Evolutionary conservation across 2,797 vertebrate genomes (phyloP).

Genomic region (Graptemys geographica): DNA sequence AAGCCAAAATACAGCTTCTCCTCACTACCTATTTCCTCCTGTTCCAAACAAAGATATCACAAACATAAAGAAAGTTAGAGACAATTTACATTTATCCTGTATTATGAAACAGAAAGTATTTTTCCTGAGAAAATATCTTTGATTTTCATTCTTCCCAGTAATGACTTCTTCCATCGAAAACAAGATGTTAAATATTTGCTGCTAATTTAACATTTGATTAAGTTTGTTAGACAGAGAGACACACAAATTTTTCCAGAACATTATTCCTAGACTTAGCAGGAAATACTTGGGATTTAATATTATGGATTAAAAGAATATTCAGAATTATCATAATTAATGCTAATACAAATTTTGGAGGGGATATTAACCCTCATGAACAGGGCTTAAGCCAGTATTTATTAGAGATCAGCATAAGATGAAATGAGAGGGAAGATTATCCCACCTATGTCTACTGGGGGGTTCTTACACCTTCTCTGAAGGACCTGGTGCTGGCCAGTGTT

Average conservation of each 20-base stretch:
- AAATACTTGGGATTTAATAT: neutral
- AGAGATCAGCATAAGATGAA: neutral
- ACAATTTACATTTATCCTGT: neutral
- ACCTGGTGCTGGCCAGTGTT: neutral
- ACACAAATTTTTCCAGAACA: neutral
- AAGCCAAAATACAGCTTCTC: constrained; percentile 95
- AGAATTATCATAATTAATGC: neutral
- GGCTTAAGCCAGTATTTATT: neutral
- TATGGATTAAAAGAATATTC: neutral
- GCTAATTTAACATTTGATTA: neutral
- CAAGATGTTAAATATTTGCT: neutral
- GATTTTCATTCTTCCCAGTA: neutral
- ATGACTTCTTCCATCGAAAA: neutral
- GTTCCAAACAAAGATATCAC: constrained; percentile 70
- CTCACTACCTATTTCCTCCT: constrained; percentile 86
- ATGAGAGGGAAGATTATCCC: neutral
- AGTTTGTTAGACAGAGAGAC: neutral
- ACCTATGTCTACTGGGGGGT: neutral
- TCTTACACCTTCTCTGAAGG: neutral
- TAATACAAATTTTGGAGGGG: neutral
- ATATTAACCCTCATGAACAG: neutral
- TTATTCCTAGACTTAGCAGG: neutral
- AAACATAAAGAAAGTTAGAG: constrained; percentile 27
- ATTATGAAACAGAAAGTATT: neutral
- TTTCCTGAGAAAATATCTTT: neutral